Conservation (phyloP, 2,797 vertebrate genomes). For the Falco biarmicus region DNA sequence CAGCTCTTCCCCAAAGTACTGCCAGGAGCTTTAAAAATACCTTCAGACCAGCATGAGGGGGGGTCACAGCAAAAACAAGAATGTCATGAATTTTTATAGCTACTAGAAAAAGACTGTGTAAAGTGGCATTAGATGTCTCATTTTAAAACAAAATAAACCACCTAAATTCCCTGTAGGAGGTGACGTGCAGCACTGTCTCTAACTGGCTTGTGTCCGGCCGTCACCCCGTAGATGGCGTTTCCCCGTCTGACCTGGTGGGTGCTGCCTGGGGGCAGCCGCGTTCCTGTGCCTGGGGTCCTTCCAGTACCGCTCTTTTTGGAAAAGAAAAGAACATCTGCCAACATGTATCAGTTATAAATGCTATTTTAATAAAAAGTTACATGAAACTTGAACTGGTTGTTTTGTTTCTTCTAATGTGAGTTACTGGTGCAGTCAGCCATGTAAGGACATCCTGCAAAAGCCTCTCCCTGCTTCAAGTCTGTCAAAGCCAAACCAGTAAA, state of each 20-base stretch:
- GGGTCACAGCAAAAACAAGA: not conserved
- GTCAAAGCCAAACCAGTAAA: not conserved
- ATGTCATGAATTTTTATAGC: not conserved
- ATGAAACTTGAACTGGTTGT: not conserved
- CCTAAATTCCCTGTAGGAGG: not conserved
- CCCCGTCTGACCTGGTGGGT: not conserved
- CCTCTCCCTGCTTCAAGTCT: too few relatives aligned
- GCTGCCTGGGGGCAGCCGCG: not conserved
- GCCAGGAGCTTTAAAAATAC: not conserved
- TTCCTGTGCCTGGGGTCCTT: constrained; percentile 41
- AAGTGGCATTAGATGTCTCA: not conserved
- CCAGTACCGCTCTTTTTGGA: not conserved
- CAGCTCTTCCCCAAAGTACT: not conserved
- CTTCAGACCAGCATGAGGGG: not conserved
- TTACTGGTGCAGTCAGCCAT: rapidly evolving
- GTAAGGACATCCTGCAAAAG: too few relatives aligned
- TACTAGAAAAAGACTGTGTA: not conserved
- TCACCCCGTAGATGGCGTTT: not conserved
- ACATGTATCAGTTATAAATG: constrained; percentile 64
- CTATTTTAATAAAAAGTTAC: constrained; percentile 79
- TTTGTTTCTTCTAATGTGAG: not conserved
- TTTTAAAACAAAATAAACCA: not conserved
- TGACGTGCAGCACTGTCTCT: not conserved
- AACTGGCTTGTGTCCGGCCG: not conserved
- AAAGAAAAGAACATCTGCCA: constrained; percentile 59